Base-by-base conservation (phyloP, 2,797 vertebrate genomes). In the Harpagifer antarcticus region DNA sequence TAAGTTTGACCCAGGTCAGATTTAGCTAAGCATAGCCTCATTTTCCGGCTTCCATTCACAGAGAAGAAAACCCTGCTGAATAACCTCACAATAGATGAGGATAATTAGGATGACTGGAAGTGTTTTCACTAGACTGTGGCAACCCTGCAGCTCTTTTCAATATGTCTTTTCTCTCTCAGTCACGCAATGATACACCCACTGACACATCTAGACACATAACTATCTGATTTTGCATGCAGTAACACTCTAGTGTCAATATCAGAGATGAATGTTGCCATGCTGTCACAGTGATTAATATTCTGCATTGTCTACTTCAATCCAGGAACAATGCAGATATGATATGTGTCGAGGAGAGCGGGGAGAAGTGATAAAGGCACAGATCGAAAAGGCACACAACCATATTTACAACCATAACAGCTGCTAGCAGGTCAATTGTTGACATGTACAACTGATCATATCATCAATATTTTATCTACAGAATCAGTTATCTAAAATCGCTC, bases 1-100 rank as follows among this genome's bases (percentile, higher is more conserved):
- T 78, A 61, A 33, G 59, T 78, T 67, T 81, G 85, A 88, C 82
- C 86, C 10, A 3, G 67, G 81, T 91, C 79, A 87, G 68, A 79
- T n/a, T 76, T 81, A 66, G 45, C 76, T 45, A 68, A 83, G 72
- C 23, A 80, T 86, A 68, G 79, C 68, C 82, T 86, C 71, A 77
- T 77, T 77, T 66, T 45, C 44, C 74, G 44, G 68, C 74, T 81
- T 84, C 64, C n/a, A 71, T 83, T 63, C 45, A 62, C 17, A 66
- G 9, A 52, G 74, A 52, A 61, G 42, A 79, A 74, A 85, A 44
- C 40, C 50, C 59, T 27, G 17, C 50, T 56, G 79, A 76, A 71
- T 59, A 70, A 74, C 17, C 65, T 73, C 64, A 72, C 67, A 54
- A 55, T 70, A 50, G 67, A 76, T 0, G 54, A 69, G 43, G 61